A percentile compares a stretch with the other conserved stretches of the same genome.
Evolutionary conservation across 2,113 vertebrate species (phyloP).

Genomic region (Sander vitreus): DNA sequence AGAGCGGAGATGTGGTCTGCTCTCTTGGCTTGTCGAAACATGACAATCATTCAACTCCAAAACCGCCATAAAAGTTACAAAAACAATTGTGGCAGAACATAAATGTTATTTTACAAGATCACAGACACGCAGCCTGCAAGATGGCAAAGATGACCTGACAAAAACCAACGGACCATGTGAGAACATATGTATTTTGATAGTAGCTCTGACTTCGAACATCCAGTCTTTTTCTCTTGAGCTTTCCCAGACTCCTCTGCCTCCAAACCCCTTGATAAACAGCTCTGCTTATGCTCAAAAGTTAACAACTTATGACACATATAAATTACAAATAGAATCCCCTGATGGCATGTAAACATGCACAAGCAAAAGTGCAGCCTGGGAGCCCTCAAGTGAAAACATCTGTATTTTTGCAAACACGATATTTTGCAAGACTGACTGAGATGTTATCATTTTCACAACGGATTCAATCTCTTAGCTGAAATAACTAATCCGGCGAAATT

Average conservation of each 20-base stretch:
- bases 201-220: constrained; percentile 11
- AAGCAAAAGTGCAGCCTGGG: constrained; percentile 31
- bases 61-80: constrained; percentile 35
- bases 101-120: constrained; percentile 38
- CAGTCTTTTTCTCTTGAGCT: not conserved
- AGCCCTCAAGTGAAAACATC: constrained; percentile 74
- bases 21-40: constrained; percentile 61
- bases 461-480: not conserved
- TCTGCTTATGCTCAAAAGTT: constrained; percentile 50
- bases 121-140: not conserved
- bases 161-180: not conserved
- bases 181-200: not conserved
- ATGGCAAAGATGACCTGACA: constrained; percentile 12
- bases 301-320: constrained; percentile 46
- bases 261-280: not conserved
- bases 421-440: constrained; percentile 35
- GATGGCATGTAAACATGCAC: constrained; percentile 68
- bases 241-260: constrained; percentile 33
- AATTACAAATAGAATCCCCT: constrained; percentile 45
- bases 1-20: constrained; percentile 41
- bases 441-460: constrained; percentile 23
- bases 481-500: constrained; percentile 21
- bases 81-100: constrained; percentile 27
- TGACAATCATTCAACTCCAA: constrained; percentile 46
- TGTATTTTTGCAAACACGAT: constrained; percentile 66